Percentiles rank a stretch among this genome's conserved stretches.
Evolutionary conservation across 2,888 invertebrate species (phyloP).

Genomic region (Cosmopolites sordidus): DNA sequence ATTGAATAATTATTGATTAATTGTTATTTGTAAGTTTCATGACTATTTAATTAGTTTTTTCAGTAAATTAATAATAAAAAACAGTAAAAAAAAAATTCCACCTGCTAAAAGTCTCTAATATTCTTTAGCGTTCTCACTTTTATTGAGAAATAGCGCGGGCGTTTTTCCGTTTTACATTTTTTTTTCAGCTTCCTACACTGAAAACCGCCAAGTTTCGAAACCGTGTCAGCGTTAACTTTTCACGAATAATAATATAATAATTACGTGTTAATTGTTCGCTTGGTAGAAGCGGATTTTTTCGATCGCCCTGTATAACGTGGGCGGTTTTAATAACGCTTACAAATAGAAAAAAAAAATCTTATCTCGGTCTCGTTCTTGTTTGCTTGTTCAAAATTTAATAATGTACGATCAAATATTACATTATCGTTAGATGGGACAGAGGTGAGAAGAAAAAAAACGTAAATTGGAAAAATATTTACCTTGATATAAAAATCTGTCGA

Average conservation of each 20-base stretch:
- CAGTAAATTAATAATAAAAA: too few relatives aligned
- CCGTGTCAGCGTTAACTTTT: conserved; percentile 9
- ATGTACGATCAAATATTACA: conserved; percentile 4
- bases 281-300: not conserved
- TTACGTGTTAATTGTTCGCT: not conserved
- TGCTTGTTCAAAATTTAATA: conserved; percentile 3
- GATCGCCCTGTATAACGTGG: not conserved
- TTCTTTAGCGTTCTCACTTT: not conserved
- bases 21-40: too few relatives aligned
- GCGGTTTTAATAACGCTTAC: not conserved
- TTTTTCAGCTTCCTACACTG: conserved; percentile 11
- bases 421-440: not conserved
- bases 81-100: too few relatives aligned
- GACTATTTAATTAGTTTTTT: too few relatives aligned
- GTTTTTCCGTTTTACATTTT: conserved; percentile 19
- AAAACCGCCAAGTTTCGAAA: conserved; percentile 11
- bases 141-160: conserved; percentile 15
- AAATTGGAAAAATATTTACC: conserved; percentile 8
- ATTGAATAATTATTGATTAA: too few relatives aligned
- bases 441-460: conserved; percentile 3
- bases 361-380: conserved; percentile 1
- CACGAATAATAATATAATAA: conserved; percentile 1
- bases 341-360: not conserved
- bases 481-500: conserved; percentile 10
- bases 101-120: not conserved